Evolutionary conservation across 2,113 vertebrate species (phyloP), one percentile per base, ranked within the genome.

Genomic region (Leptodactylus fuscus): DNA sequence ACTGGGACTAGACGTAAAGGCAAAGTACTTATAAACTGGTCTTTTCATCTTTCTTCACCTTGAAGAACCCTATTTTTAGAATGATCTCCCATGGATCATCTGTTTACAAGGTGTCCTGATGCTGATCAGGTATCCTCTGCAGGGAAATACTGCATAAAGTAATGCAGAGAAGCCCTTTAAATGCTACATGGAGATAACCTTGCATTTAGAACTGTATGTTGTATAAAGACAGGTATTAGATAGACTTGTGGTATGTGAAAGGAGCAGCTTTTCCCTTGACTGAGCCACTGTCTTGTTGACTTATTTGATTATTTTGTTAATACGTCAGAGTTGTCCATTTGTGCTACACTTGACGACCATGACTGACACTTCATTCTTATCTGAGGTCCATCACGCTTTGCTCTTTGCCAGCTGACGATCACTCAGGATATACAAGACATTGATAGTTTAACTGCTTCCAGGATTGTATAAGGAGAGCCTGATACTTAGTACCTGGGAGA

Each of bases 371-470:
- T 32, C 24, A 51, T 51, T 76, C 38, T 76, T 76, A 76, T 76
- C 73, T 32, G 48, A 29, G 15, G 46, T 51, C 44, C 44, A 49
- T 76, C 46, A 76, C 5, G 24, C 24, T 32, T 38, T 69, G 65
- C 73, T 75, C 36, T 75, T 16, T 48, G n/a, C 41, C 13, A 27
- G n/a, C 48, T 18, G 65, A 10, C 65, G 29, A 29, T 48, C 44
- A 32, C 46, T 76, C 24, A 76, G n/a, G 46, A 76, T 76, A 38
- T 51, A 51, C 41, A 75, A 49, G 44, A 48, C 46, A 51, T 76
- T 76, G 73, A 76, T 76, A 76, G 73, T 48, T 76, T 76, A 48
- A 48, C 46, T 32, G 27, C 73, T 76, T 76, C 15, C 5, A 27
- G 27, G 44, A 49, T 32, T 49, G 13, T 76, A 51, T 18, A 51